Evolutionary conservation across 2,113 vertebrate species (phyloP).

Genomic region (Aplodontia rufa): DNA sequence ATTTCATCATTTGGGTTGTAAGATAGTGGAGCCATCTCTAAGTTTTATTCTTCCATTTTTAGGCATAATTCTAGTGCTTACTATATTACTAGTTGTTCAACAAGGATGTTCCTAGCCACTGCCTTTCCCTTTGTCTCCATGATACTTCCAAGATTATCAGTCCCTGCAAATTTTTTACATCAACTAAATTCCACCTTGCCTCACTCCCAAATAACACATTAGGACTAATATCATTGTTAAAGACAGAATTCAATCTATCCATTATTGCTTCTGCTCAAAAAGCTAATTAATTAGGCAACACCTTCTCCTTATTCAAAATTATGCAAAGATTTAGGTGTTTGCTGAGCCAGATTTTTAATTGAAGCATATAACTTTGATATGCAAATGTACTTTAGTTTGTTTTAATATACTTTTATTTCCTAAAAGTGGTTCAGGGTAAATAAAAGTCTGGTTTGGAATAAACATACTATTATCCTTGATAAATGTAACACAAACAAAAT

Average conservation of each 20-base stretch:
- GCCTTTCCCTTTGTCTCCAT: not conserved
- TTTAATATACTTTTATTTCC: constrained; percentile 37
- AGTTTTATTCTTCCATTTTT: not conserved
- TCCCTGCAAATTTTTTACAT: not conserved
- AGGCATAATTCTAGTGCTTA: not conserved
- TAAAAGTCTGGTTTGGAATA: constrained; percentile 32
- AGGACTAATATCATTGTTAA: not conserved
- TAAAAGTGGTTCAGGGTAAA: constrained; percentile 32
- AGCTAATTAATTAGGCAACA: constrained; percentile 17
- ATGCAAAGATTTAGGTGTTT: constrained; percentile 32
- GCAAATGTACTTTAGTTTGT: constrained; percentile 28
- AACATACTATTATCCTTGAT: constrained; percentile 2
- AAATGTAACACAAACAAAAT: constrained; percentile 56
- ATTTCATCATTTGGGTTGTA: not conserved
- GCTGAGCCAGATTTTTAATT: constrained; percentile 21
- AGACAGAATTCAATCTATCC: not conserved
- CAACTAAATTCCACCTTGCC: not conserved
- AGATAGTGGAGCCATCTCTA: not conserved
- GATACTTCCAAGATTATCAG: not conserved
- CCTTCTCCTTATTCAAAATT: constrained; percentile 48
- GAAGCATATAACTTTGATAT: constrained; percentile 40
- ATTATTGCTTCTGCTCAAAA: constrained; percentile 26
- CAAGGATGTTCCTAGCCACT: not conserved
- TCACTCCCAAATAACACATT: not conserved
- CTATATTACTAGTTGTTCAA: not conserved